Conservation (phyloP, 2,888 invertebrate genomes). For the Leptopilina drosophilae region DNA sequence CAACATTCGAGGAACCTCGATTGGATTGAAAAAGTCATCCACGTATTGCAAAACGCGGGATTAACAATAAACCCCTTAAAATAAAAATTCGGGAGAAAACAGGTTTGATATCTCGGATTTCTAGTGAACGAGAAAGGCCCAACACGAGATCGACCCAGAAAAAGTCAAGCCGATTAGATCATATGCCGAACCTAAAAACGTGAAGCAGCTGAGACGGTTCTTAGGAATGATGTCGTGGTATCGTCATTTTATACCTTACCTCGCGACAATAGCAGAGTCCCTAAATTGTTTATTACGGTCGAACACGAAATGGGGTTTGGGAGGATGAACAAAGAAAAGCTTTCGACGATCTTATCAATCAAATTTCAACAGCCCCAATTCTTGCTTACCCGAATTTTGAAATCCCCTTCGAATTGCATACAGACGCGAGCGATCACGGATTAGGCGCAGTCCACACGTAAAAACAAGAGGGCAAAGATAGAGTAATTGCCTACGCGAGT, state of each 20-base stretch:
- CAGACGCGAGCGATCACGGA: neutral
- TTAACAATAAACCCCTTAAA: neutral
- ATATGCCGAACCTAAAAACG: neutral
- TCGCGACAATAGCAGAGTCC: neutral
- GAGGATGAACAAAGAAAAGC: neutral
- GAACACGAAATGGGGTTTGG: constrained; percentile 21
- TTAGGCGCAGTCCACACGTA: constrained; percentile 13
- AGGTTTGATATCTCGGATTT: neutral
- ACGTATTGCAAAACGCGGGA: neutral
- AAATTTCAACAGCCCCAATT: neutral
- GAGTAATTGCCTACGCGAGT: constrained; percentile 47
- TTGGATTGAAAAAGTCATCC: neutral
- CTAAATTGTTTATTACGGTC: neutral
- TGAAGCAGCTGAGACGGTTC: neutral
- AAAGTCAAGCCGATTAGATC: constrained; percentile 52
- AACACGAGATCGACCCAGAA: neutral
- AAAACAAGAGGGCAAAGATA: constrained; percentile 39
- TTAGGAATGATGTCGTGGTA: constrained; percentile 10
- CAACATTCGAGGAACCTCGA: neutral
- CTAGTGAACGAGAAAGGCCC: neutral
- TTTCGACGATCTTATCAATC: neutral
- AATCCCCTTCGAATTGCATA: neutral
- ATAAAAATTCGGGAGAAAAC: neutral
- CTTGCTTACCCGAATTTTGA: neutral
- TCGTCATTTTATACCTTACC: constrained; percentile 4